Conservation (phyloP, 1,140 invertebrate species). For the Cydia pomonella region DNA sequence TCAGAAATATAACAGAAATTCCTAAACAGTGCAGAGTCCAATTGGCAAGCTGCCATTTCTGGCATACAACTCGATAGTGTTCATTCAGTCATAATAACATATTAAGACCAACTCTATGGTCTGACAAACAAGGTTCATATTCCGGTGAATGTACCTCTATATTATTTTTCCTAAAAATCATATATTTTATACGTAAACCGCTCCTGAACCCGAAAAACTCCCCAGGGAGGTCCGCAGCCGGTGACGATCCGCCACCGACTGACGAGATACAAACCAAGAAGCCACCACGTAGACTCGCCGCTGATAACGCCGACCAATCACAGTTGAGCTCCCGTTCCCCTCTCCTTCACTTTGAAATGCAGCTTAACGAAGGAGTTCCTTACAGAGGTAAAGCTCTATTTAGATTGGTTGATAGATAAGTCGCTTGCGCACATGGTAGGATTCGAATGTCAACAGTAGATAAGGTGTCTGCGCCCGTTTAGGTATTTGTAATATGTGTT, state of each 20-base stretch:
- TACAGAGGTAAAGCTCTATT: constrained; percentile 38
- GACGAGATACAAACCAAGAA: constrained; percentile 44
- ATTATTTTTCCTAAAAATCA: not conserved
- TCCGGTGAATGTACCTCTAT: not conserved
- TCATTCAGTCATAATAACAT: too few species aligned
- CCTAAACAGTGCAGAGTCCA: constrained; percentile 6
- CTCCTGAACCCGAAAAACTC: constrained; percentile 39
- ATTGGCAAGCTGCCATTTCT: not conserved
- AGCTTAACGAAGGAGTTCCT: not conserved
- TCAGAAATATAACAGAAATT: not conserved
- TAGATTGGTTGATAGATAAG: constrained; percentile 50
- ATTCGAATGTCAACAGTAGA: constrained; percentile 67
- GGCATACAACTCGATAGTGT: not conserved
- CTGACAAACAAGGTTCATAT: not conserved
- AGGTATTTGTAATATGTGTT: constrained; percentile 54
- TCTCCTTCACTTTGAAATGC: not conserved
- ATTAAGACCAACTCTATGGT: not conserved
- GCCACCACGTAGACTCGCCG: constrained; percentile 61
- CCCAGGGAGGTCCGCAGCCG: constrained; percentile 58
- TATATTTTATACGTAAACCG: constrained; percentile 30
- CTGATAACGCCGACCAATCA: constrained; percentile 58
- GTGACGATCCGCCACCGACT: constrained; percentile 75
- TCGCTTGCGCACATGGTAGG: constrained; percentile 75
- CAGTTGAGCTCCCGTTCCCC: constrained; percentile 37
- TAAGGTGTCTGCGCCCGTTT: constrained; percentile 58